Evolutionary conservation across 2,888 invertebrate species (phyloP), one percentile per base, ranked within the genome.

Genomic region (Tipula helvola): DNA sequence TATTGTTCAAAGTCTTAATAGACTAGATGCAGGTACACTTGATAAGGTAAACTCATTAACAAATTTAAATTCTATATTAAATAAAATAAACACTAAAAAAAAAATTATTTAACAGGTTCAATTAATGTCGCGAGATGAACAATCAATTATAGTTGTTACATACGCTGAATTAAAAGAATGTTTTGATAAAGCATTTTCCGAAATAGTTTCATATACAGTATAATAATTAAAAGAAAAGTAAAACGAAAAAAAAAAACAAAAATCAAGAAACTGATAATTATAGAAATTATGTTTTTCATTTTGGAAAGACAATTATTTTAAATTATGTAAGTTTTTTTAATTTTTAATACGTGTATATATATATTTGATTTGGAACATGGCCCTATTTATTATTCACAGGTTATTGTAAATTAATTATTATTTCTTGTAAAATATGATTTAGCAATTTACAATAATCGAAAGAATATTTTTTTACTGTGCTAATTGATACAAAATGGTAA

Each of bases 151-250:
- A 89, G 97, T 99, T 88, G 98, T 99, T 88, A 96, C 97, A 88
- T 99, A 97, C 92, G 95, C 96, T 36, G 99, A 99, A 92, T 93
- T 99, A 90, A 98, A 98, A 92, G 96, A 97, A 90, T 98, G 98
- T 92, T 94, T 99, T 90, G 97, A 98, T 91, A 95, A 96, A 90
- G 96, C 98, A 83, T 98, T 98, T 93, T 94, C 94, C 86, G 98
- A 99, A 91, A 93, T 97, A 89, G 88, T 91, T 90, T 89, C 90
- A 87, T 86, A 44, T 52, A 86, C 42, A 52, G 42, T 86, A 86
- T 84, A 84, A 84, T 36, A 71, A 71, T 71, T 71, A 71, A 71
- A 71, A 71, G 12, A 28, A 71, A 71, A 71, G 28, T 28, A 18
- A 71, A 28, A 71, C 28, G 28, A 12, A 71, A 28, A 28, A 18